Conservation (phyloP, 2,113 vertebrate species). For the Carollia perspicillata region DNA sequence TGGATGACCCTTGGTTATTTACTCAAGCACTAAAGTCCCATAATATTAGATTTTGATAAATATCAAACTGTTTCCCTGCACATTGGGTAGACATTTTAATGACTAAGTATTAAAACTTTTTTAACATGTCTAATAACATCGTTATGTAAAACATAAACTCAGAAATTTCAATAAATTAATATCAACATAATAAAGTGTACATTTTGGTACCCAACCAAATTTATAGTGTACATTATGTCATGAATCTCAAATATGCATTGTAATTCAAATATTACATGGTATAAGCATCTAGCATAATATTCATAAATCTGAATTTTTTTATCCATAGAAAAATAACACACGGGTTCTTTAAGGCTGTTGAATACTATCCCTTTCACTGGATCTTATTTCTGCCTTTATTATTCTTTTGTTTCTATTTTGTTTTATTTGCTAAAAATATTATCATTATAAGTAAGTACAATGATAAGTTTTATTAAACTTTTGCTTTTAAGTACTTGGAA, state of each 20-base stretch:
- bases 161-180: neutral
- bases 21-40: neutral
- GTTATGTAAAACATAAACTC: neutral
- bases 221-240: neutral
- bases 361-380: neutral
- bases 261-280: neutral
- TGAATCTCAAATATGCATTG: neutral
- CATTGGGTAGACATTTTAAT: neutral
- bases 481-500: conserved; percentile 3
- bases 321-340: neutral
- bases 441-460: neutral
- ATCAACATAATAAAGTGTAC: neutral
- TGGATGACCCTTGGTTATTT: neutral
- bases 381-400: neutral
- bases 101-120: neutral
- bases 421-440: neutral
- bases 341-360: neutral
- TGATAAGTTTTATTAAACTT: conserved; percentile 19
- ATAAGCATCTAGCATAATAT: neutral
- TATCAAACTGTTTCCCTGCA: neutral
- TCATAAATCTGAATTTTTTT: neutral
- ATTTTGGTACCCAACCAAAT: neutral
- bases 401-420: neutral
- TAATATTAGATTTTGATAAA: neutral
- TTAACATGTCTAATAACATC: neutral